Conservation (phyloP, 2,888 invertebrate genomes). For the Andricus curvator region DNA sequence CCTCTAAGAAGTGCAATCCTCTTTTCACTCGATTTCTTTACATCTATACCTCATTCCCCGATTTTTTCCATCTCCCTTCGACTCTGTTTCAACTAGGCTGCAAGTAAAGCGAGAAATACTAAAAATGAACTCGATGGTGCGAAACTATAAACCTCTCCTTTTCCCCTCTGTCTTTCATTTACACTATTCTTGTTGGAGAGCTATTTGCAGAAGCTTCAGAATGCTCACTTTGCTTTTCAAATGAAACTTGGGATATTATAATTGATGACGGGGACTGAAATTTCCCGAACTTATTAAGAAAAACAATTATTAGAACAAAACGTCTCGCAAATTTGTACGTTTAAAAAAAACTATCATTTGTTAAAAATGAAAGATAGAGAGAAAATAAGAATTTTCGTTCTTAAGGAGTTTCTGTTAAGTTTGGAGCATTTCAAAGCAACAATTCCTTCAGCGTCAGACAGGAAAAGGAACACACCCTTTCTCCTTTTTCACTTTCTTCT, state of each 20-base stretch:
- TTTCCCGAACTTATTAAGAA: neutral
- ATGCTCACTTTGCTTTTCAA: slow-evolving; percentile 22
- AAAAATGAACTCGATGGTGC: slow-evolving; percentile 31
- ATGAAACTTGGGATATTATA: slow-evolving; percentile 18
- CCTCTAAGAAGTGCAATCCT: slow-evolving; percentile 7
- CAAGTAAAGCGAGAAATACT: neutral
- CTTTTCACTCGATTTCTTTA: slow-evolving; percentile 29
- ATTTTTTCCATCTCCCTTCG: slow-evolving; percentile 5
- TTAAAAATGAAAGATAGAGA: no score
- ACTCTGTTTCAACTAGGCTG: slow-evolving; percentile 2
- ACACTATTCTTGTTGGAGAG: slow-evolving; percentile 17
- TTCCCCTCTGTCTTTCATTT: neutral
- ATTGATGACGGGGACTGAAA: neutral
- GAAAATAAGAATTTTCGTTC: neutral
- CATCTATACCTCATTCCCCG: slow-evolving; percentile 21
- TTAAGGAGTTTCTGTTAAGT: slow-evolving; percentile 3
- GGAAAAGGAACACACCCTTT: neutral
- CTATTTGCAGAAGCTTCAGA: slow-evolving; percentile 30
- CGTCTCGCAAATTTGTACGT: neutral
- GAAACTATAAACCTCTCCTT: slow-evolving; percentile 11
- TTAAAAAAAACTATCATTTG: neutral
- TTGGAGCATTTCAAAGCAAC: slow-evolving; percentile 25
- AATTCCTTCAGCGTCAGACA: slow-evolving; percentile 4
- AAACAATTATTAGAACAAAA: neutral
- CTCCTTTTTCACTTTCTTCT: slow-evolving; percentile 5